Evolutionary conservation across 2,888 invertebrate species (phyloP), one percentile per base, ranked within the genome.

Genomic region (Elmis aenea): DNA sequence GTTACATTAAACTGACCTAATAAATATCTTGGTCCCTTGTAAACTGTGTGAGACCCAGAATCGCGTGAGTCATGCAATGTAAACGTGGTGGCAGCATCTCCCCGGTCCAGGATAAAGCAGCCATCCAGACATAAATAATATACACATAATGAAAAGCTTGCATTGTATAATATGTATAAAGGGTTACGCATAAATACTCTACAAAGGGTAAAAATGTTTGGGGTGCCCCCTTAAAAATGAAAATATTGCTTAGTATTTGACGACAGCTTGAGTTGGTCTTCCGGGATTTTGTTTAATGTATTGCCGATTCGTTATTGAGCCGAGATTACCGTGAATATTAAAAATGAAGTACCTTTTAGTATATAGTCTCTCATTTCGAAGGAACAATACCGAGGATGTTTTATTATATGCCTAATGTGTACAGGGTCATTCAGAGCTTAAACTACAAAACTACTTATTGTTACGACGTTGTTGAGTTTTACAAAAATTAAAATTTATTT

Each of bases 101-200:
- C 31, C 20, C 13, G 24, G 26, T 26, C 34, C 31, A 10, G 26
- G 40, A 40, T 40, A 35, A 40, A 40, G 57, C 53, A 54, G 55
- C 57, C 59, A 63, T 57, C 62, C 58, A 60, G 52, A 62, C 60
- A 61, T 62, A 62, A 61, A 65, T 66, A 65, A 65, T 63, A 59
- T 51, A 57, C 55, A 54, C 62, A 60, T 64, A 64, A 66, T 66
- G 64, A 64, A 66, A 64, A 62, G 60, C 18, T 18, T 8, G 18
- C 18, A 6, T 18, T 18, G 5, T 18, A 18, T 18, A 18, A 18
- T 18, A 18, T 18, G 8, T 58, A 59, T 58, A 61, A 64, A 63
- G 65, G 64, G 62, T 63, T 64, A 58, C 55, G 59, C 54, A 64
- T 62, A 61, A 61, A 54, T 58, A 51, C 46, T 52, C 50, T 53